Evolutionary conservation across 2,888 invertebrate genomes (phyloP).

Genomic region (Nysson spinosus): DNA sequence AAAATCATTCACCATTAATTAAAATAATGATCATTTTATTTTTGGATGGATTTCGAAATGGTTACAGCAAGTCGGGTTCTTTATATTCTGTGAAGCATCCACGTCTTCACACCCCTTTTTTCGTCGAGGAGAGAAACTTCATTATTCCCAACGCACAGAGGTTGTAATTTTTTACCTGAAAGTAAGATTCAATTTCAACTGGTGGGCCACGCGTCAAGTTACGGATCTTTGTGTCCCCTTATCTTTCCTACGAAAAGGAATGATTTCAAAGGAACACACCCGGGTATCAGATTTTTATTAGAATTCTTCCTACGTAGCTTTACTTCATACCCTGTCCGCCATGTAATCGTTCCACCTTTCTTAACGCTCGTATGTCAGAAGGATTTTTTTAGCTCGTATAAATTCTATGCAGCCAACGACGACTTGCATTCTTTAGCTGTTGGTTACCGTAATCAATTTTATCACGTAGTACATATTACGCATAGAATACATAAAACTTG

Average conservation of each 20-base stretch:
- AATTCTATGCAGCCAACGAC: slow-evolving; percentile 37
- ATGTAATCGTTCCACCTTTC: slow-evolving; percentile 32
- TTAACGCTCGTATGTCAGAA: slow-evolving; percentile 17
- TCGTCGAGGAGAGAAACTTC: slow-evolving; percentile 14
- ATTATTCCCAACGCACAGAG: slow-evolving; percentile 33
- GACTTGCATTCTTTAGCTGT: slow-evolving; percentile 15
- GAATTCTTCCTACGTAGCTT: slow-evolving; percentile 51
- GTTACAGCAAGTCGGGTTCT: background rate
- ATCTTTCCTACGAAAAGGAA: slow-evolving; percentile 45
- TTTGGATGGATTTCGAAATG: slow-evolving; percentile 10
- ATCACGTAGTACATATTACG: too few relatives aligned
- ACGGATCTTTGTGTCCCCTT: slow-evolving; percentile 50
- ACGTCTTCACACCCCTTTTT: slow-evolving; percentile 9
- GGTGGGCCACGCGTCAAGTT: slow-evolving; percentile 40
- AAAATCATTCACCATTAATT: too few relatives aligned
- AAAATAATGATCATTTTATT: too few relatives aligned
- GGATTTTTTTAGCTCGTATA: slow-evolving; percentile 36
- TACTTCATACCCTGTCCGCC: slow-evolving; percentile 18
- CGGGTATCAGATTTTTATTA: slow-evolving; percentile 61
- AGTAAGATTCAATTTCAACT: slow-evolving; percentile 52
- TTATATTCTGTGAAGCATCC: background rate
- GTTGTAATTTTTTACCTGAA: slow-evolving; percentile 35
- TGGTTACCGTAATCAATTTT: too few relatives aligned
- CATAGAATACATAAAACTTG: too few relatives aligned
- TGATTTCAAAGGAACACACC: slow-evolving; percentile 14